Evolutionary conservation across 37 sponge, comb jelly and placozoan genomes (phyloP), one percentile per base, ranked within the genome.

Genomic region (Ianthella basta): DNA sequence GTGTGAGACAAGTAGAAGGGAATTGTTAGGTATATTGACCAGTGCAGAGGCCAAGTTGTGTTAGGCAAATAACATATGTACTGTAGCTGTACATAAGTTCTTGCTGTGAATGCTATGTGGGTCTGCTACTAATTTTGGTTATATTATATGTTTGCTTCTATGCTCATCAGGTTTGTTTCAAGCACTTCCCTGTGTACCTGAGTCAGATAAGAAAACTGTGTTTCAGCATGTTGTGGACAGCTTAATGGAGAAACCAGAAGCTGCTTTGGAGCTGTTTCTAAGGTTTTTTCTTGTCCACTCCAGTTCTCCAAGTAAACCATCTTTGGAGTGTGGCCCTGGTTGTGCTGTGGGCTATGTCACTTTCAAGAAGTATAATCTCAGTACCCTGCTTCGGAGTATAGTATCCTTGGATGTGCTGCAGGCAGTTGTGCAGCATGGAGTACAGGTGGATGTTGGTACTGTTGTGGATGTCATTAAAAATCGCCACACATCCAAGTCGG

Each of bases 141-240:
- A n/a, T n/a, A n/a, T n/a, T n/a, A n/a, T n/a, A n/a, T n/a, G n/a
- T n/a, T n/a, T n/a, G n/a, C n/a, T n/a, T n/a, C n/a, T n/a, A n/a
- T n/a, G 50, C 8, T 44, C 8, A 13, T 4, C 25, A 75, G 78
- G 54, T 75, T 44, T 40, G 23, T 13, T 4, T 2, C 25, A 32
- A 3, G 24, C 6, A n/a, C 40, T 75, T 50, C 78, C 78, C n/a
- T 5, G 15, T 53, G 78, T 75, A 53, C 44, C 8, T 1, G 44
- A 75, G 21, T 24, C 44, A 25, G 25, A 75, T 13, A 75, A 50
- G 53, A 53, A 3, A 75, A 75, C 78, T 75, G 78, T 75, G 44
- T 75, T 75, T 75, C 78, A 75, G 78, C 40, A 75, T 41, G n/a
- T 50, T 19, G 53, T 41, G 37, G 78, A 75, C 40, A 16, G n/a